phyloP scores from a whole-genome alignment of 1,140 invertebrate genomes.

The Papilio xuthus region DNA sequence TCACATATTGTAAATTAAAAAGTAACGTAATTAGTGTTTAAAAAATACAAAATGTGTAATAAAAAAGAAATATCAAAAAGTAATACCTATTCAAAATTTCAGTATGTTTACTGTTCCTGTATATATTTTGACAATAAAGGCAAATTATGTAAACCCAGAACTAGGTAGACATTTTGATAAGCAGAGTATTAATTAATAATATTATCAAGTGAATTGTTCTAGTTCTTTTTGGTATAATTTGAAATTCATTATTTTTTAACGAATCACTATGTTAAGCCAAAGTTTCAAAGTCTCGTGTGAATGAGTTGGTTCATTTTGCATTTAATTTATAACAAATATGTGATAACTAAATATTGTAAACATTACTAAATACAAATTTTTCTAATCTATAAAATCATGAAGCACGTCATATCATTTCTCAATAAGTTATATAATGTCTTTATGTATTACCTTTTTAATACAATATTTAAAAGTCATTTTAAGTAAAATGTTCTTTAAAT shows the following conservation, averaged over 20 bases:
- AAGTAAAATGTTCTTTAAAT: neutral
- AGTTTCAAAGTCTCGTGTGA: neutral
- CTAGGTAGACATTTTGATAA: conserved; percentile 63
- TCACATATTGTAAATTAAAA: conserved; percentile 39
- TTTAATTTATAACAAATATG: conserved; percentile 36
- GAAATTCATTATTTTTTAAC: conserved; percentile 14
- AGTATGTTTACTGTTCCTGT: conserved; percentile 49
- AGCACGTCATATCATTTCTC: conserved; percentile 59
- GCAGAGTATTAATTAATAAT: conserved; percentile 37
- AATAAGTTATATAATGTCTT: conserved; percentile 46
- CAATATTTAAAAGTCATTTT: neutral
- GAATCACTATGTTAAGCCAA: conserved; percentile 29
- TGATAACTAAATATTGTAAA: conserved; percentile 25
- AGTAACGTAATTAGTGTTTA: conserved; percentile 1
- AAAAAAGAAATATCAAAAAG: conserved; percentile 21
- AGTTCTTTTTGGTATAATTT: neutral
- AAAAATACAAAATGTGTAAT: conserved; percentile 9
- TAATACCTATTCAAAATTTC: conserved; percentile 39
- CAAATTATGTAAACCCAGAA: conserved; percentile 36
- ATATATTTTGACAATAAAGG: conserved; percentile 62
- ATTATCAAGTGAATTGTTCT: conserved; percentile 11
- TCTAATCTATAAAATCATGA: conserved; percentile 45
- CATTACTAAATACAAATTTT: conserved; percentile 33
- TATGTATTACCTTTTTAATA: conserved; percentile 17
- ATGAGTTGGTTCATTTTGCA: conserved; percentile 14